Evolutionary conservation across 2,888 invertebrate species (phyloP), one percentile per base, ranked within the genome.

Genomic region (Epinotia nisella): DNA sequence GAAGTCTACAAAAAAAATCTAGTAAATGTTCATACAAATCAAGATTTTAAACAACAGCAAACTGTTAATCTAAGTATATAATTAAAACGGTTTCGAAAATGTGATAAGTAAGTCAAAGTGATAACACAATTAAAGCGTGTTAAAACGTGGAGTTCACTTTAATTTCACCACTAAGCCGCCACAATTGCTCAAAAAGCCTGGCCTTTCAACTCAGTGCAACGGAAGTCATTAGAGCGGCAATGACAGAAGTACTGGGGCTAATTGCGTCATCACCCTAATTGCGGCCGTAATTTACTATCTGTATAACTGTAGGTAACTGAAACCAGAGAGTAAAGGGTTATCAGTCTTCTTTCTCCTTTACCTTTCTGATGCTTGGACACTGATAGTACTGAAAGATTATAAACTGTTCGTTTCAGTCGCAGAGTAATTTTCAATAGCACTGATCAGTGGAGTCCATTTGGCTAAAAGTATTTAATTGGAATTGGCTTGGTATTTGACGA

Each of bases 221-320:
- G 71, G 74, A 74, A 76, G 83, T 81, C 81, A 80, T 84, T 85
- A 82, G 78, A 78, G 79, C 74, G 76, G 71, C 76, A 81, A 82
- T 82, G 84, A 82, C 83, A 84, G 83, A 81, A 79, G 83, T 81
- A 80, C 78, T 61, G 74, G 53, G 75, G 75, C 75, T 75, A 73
- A 75, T 75, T 75, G 74, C 75, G 17, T 70, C 72, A 68, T 67
- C 75, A 78, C 77, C 78, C 78, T 78, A 81, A 85, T 84, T 87
- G 83, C 80, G 80, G 78, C 75, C 74, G 81, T 84, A 84, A 87
- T 87, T 85, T 80, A 79, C 79, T 64, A 60, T 29, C 72, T 65
- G 61, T 51, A 62, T 49, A 29, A 35, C 39, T 55, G 55, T 61
- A 51, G n/a, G n/a, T n/a, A 7, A n/a, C n/a, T 49, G 13, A 49